Base-by-base conservation (phyloP, 2,797 vertebrate genomes). In the Sardinella longiceps region DNA sequence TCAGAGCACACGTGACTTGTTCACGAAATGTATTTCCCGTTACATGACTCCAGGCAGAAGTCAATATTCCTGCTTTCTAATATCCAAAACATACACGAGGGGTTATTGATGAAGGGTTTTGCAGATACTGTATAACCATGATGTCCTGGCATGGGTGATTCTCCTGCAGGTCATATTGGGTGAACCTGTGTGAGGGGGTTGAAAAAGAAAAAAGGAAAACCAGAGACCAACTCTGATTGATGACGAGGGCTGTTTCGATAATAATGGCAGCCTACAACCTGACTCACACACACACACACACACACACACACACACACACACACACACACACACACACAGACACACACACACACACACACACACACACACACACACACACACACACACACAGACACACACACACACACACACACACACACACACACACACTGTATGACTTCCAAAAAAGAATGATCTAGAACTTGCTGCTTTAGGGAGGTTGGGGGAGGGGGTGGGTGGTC, bases 71-170 rank as follows among this genome's bases (percentile, higher is more conserved):
- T 60, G 56, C 56, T 25, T 60, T 60, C 56, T 25, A 25, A 60
- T 25, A n/a, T 60, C 56, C 56, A 60, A 60, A 25, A 60, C 56
- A 60, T 60, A 60, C 56, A 60, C 23, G n/a, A 60, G 56, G 56
- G 56, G 56, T 60, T 25, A 60, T 60, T 60, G 56, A 60, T 60
- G 56, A 60, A 60, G 56, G 23, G 56, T 58, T 58, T 58, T 58
- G 56, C 12, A 58, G n/a, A 60, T n/a, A n/a, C n/a, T n/a, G n/a
- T n/a, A 25, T 25, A 60, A 60, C 56, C 56, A 25, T n/a, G 1
- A 25, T n/a, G 5, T 25, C 23, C 56, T 60, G 56, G 56, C 23
- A n/a, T 25, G 1, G 10, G 23, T 25, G n/a, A 25, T 10, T 25
- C 56, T 25, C 56, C 56, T 25, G 56, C 23, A 10, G 56, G 56